Evolutionary conservation across 2,888 invertebrate genomes (phyloP).

Genomic region (Ichneumoninae sp.): DNA sequence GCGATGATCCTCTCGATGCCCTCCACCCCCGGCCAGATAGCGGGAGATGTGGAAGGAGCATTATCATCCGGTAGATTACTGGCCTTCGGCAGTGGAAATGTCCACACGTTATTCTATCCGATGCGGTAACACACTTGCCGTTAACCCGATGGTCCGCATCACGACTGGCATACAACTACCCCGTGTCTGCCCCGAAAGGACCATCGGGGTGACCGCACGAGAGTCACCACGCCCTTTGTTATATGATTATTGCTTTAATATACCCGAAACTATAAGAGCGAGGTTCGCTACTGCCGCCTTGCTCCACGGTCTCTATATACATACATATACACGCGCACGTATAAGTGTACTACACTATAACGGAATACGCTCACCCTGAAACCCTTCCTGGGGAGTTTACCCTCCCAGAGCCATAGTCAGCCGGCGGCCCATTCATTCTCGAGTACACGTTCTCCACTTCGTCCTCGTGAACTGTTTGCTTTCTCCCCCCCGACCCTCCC

Average conservation of each 20-base stretch:
- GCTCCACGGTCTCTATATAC: conserved; percentile 38
- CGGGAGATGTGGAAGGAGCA: background rate
- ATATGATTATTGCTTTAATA: conserved; percentile 83
- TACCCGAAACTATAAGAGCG: conserved; percentile 64
- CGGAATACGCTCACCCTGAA: conserved; percentile 42
- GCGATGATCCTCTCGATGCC: background rate
- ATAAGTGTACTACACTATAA: conserved; percentile 28
- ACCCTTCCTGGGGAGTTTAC: conserved; percentile 63
- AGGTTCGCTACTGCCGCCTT: conserved; percentile 50
- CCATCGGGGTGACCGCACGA: conserved; percentile 77
- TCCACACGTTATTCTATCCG: conserved; percentile 22
- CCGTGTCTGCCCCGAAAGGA: conserved; percentile 77
- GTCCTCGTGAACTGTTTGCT: conserved; percentile 68
- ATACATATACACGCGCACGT: background rate
- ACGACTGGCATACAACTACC: conserved; percentile 14
- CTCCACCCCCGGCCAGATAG: background rate
- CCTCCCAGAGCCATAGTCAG: conserved; percentile 66
- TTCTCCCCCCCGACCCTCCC: conserved; percentile 48
- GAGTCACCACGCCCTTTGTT: conserved; percentile 77
- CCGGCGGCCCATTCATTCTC: conserved; percentile 69
- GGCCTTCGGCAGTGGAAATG: background rate
- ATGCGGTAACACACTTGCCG: conserved; percentile 38
- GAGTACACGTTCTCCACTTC: conserved; percentile 68
- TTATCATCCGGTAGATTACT: background rate
- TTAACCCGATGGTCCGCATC: conserved; percentile 38